Base-by-base conservation (phyloP, 2,888 invertebrate genomes). In the Hedya salicella region DNA sequence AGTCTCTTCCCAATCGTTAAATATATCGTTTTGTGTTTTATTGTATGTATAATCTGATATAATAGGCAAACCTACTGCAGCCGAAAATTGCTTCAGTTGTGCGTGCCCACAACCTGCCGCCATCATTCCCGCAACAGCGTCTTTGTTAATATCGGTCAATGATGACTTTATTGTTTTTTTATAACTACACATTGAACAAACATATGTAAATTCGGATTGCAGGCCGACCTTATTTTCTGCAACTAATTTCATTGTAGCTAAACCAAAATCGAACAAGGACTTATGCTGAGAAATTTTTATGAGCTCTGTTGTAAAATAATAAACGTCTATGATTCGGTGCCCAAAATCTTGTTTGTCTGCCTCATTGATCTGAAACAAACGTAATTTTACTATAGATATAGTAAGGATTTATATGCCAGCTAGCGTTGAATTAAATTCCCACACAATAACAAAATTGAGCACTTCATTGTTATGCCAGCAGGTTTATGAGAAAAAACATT, bases 1-100 rank as follows among this genome's bases (percentile, higher is more conserved):
- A n/a, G 71, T 69, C n/a, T 50, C 30, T 57, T 69, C 68, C 68
- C 68, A 70, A 8, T 69, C 57, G 6, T 67, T 25, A 25, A 3
- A 25, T 4, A 25, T 25, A 25, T 25, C 25, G 25, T 25, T 25
- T 25, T 25, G 25, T 25, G 25, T 25, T 25, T 40, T n/a, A 40
- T 40, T 40, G 14, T 40, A 40, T 3, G 40, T 40, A 13, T 14
- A 14, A 4, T 40, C 40, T 2, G 40, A 40, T 14, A 40, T 40
- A 14, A 14, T 40, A 14, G 40, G 14, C 40, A 40, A 14, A 40
- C 14, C 14, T 14, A 40, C 40, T 40, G 14, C 40, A 2, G 40
- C 40, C 3, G 14, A 40, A 40, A 40, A 40, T 40, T 40, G 40
- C 2, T 40, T 40, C 2, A 40, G 40, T 2, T 40, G 40, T 14